Evolutionary conservation across 2,113 vertebrate species (phyloP).

Genomic region (Nymphicus hollandicus): DNA sequence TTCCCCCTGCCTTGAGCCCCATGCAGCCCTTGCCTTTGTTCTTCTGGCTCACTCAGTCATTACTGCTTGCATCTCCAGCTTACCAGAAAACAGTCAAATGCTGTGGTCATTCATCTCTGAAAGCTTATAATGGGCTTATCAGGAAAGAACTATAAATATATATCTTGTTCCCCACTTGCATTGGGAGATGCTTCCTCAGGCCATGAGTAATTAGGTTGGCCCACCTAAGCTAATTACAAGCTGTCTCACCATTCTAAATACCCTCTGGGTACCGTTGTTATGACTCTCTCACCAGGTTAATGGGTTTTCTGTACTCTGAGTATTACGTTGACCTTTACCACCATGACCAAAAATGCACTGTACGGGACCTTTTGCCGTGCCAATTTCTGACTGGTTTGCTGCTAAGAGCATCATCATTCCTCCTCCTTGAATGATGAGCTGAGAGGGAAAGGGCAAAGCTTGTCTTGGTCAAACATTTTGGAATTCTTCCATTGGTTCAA

Average conservation of each 20-base stretch:
- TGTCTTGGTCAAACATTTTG: background rate
- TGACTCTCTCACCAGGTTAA: background rate
- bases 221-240: constrained; percentile 5
- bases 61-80: background rate
- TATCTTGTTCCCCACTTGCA: background rate
- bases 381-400: background rate
- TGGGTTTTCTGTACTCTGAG: background rate
- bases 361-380: background rate
- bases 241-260: background rate
- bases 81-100: background rate
- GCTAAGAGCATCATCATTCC: background rate
- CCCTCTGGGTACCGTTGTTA: background rate
- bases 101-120: constrained; percentile 42
- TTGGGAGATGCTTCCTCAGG: background rate
- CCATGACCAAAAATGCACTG: background rate
- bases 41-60: background rate
- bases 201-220: constrained; percentile 11
- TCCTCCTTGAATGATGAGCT: background rate
- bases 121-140: constrained; percentile 56
- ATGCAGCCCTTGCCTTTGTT: background rate
- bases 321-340: background rate
- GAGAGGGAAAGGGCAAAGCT: background rate
- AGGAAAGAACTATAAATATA: constrained; percentile 43
- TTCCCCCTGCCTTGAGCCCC: background rate
- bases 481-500: background rate